Base-by-base conservation (phyloP, 2,888 invertebrate species). In the Eudemis profundana region DNA sequence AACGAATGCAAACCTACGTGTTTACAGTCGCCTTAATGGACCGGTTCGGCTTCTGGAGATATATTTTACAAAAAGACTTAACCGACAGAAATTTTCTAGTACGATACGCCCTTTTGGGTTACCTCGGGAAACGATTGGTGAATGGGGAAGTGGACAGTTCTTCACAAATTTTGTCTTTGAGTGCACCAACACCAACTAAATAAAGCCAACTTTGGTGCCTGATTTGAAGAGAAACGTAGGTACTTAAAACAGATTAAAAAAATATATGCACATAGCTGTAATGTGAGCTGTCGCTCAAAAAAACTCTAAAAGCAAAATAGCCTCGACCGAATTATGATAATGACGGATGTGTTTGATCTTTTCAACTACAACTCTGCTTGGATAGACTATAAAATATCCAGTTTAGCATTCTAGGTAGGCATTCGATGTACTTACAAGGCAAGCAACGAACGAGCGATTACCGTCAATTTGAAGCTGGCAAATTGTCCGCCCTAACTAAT, bases 401-500 rank as follows among this genome's bases (percentile, higher is more conserved):
- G 56, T 57, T 17, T 50, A 63, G 40, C 49, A 50, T 56, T 56
- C 56, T 33, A 10, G 29, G 27, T 27, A 33, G 27, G 56, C 44
- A 19, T 57, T 50, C 56, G 33, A 50, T 42, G n/a, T 19, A 29
- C n/a, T n/a, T n/a, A n/a, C 40, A 29, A 14, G 29, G 56, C 53
- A 61, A 47, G 38, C 56, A 49, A 50, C 59, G 53, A 49, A 50
- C 59, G 53, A 54, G 62, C 63, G 60, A 62, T 50, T 69, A 78
- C 75, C 78, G 81, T 83, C 86, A 85, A 85, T 85, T 86, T 84
- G 83, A 81, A 79, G 77, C 78, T 78, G 77, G 78, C 86, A 86
- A 89, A 88, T 88, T 89, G 86, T 81, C 78, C 79, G 80, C 80
- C 81, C 77, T 49, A 38, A 78, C 83, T 87, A 89, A 89, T 89